Evolutionary conservation across 2,888 invertebrate species (phyloP).

Genomic region (Coleophora flavipennella): DNA sequence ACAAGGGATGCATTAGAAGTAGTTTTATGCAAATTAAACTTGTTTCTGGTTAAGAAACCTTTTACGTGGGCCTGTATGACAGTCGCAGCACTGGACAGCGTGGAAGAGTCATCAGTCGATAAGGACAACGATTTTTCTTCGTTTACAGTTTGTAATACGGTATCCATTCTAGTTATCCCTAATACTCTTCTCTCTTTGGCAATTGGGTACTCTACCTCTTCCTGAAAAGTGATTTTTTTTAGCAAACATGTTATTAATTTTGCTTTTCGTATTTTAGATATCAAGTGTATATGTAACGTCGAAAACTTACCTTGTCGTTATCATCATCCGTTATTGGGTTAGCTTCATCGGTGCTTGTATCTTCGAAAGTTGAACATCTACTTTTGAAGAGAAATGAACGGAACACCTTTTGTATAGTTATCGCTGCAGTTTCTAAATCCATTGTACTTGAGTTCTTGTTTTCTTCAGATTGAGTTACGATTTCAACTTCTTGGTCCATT

Average conservation of each 20-base stretch:
- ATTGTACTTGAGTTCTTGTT: constrained; percentile 27
- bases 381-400: constrained; percentile 62
- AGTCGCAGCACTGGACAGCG: constrained; percentile 72
- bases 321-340: constrained; percentile 32
- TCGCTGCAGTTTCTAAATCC: constrained; percentile 66
- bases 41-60: constrained; percentile 76
- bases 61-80: constrained; percentile 79
- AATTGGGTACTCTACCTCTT: constrained; percentile 27
- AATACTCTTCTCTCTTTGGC: constrained; percentile 43
- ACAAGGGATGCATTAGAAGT: constrained; percentile 45
- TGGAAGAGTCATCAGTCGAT: constrained; percentile 66
- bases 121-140: constrained; percentile 65
- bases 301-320: constrained; percentile 30
- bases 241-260: not conserved
- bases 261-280: not conserved
- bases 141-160: constrained; percentile 65
- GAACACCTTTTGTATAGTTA: constrained; percentile 74
- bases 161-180: constrained; percentile 58
- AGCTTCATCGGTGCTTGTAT: constrained; percentile 36
- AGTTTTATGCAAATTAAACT: constrained; percentile 53
- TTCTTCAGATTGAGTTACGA: not conserved
- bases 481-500: not conserved
- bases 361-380: constrained; percentile 56
- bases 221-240: constrained; percentile 31
- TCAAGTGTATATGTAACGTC: not conserved